Conservation (phyloP, 2,888 invertebrate species). For the Psococerastis gibbosa region DNA sequence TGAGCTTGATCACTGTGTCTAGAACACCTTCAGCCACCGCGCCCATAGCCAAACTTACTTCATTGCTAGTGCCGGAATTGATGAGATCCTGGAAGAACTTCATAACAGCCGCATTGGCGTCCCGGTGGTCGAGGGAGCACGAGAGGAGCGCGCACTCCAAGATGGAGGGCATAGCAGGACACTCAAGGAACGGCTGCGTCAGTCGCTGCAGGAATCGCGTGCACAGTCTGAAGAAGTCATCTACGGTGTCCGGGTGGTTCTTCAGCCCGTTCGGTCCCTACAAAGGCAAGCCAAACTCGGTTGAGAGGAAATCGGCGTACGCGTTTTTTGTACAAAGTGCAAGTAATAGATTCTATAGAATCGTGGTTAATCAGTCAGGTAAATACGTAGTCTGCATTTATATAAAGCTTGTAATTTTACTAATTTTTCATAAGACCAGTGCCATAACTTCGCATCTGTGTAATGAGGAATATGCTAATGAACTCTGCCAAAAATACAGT, state of each 20-base stretch:
- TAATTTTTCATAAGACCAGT: too few relatives aligned
- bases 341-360: not conserved
- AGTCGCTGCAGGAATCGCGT: slow-evolving; percentile 71
- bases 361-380: too few relatives aligned
- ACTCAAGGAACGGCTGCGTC: slow-evolving; percentile 63
- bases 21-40: too few relatives aligned
- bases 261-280: slow-evolving; percentile 46
- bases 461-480: too few relatives aligned
- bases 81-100: slow-evolving; percentile 82
- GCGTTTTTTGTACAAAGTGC: too few relatives aligned
- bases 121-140: slow-evolving; percentile 74
- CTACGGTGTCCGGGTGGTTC: slow-evolving; percentile 94
- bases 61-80: slow-evolving; percentile 35
- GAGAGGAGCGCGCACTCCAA: slow-evolving; percentile 69
- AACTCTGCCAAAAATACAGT: too few relatives aligned
- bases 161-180: slow-evolving; percentile 50
- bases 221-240: slow-evolving; percentile 83
- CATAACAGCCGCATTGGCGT: slow-evolving; percentile 90
- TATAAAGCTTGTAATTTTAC: too few relatives aligned
- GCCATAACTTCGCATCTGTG: too few relatives aligned
- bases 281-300: too few relatives aligned
- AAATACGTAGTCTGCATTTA: too few relatives aligned
- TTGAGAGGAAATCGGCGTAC: too few relatives aligned
- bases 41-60: slow-evolving; percentile 26
- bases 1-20: too few relatives aligned